Evolutionary conservation across 1,140 invertebrate species (phyloP).

Genomic region (Hypsibius dujardini): DNA sequence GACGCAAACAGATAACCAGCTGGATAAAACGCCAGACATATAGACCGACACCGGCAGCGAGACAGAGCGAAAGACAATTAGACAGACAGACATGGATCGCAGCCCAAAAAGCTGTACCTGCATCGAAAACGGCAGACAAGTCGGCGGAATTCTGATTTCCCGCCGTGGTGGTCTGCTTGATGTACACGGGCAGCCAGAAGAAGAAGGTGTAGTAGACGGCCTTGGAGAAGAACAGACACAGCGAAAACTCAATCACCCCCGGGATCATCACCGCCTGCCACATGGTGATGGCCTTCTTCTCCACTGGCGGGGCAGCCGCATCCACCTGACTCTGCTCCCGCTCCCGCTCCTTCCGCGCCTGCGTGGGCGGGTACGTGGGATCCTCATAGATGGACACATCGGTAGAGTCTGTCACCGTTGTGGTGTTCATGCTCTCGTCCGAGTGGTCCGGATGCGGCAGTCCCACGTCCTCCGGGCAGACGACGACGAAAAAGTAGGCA

Average conservation of each 20-base stretch:
- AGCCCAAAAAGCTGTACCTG: conserved; percentile 26
- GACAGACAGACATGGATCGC: too few relatives aligned
- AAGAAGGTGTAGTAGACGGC: conserved; percentile 40
- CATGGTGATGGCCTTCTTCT: conserved; percentile 26
- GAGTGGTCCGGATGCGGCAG: background rate
- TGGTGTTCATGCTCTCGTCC: background rate
- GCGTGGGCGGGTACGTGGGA: background rate
- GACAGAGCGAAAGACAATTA: too few relatives aligned
- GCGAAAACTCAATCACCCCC: conserved; percentile 36
- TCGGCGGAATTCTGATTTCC: conserved; percentile 33
- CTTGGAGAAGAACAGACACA: conserved; percentile 38
- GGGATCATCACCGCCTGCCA: conserved; percentile 34
- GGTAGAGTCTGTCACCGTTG: background rate
- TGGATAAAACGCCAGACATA: too few relatives aligned
- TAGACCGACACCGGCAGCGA: too few relatives aligned
- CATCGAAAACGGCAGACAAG: conserved; percentile 38
- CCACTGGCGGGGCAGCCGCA: conserved; percentile 16
- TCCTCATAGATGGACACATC: background rate
- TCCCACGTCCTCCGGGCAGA: conserved; percentile 6
- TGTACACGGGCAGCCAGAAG: conserved; percentile 40
- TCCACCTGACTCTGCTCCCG: background rate
- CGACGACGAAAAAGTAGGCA: conserved; percentile 20
- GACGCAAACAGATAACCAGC: too few relatives aligned
- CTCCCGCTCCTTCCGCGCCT: background rate
- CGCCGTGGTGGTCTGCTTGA: conserved; percentile 32